Base-by-base conservation (phyloP, 2,888 invertebrate species). In the Oscheius sp. region DNA sequence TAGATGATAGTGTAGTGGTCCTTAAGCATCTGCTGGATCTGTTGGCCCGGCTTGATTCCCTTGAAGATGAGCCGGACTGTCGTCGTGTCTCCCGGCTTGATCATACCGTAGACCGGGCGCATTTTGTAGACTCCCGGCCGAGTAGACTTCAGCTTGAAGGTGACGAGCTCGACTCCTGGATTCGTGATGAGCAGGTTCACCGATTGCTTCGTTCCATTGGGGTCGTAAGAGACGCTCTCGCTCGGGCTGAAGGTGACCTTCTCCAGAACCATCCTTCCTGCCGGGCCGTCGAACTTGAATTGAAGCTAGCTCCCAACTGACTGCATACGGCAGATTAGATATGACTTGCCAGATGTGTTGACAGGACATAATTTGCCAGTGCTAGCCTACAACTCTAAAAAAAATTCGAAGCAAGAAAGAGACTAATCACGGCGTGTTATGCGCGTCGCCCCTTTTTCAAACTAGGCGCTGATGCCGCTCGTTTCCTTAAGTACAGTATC, bases 41-140 rank as follows among this genome's bases (percentile, higher is more conserved):
- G 13, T 33, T 32, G 29, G 37, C 10, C 13, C 2, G 70, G 70
- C 50, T 74, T 74, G n/a, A 70, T 55, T 47, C 76, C 72, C 48
- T 72, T 65, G 65, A 37, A 70, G 59, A 59, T 66, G 21, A 70
- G 51, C 9, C 47, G 11, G 53, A 76, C 21, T 11, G 13, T 55
- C 32, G 21, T 50, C 53, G 9, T 51, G 10, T 68, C 68, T 21
- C 68, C 68, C 10, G 68, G 53, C 50, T 21, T 9, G 50, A 81
- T 29, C 35, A 73, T 21, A 11, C 79, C 81, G 65, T 72, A 81
- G 48, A 81, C 81, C 10, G 81, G 81, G 10, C 79, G 74, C 81
- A 81, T 81, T 53, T 81, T 81, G 71, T 81, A 79, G 57, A 76
- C 33, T 4, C 71, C 62, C 10, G 81, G 81, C 2, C 81, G 72